Conservation (phyloP, 2,888 invertebrate genomes). For the Phyllotreta cruciferae region DNA sequence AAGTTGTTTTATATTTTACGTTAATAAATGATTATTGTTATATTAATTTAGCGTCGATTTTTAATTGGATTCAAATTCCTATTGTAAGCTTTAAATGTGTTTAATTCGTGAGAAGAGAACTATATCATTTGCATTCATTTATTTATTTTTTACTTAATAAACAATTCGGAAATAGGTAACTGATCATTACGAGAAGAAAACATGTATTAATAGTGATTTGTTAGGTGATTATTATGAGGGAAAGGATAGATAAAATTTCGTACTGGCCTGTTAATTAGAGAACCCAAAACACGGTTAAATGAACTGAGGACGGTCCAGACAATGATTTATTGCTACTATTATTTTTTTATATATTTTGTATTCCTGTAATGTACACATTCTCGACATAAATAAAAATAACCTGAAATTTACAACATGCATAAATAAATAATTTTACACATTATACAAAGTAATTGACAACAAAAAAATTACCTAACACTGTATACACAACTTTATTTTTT, state of each 20-base stretch:
- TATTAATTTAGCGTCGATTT: neutral
- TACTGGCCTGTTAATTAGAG: no score
- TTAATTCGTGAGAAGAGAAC: neutral
- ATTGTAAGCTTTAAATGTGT: constrained; percentile 4
- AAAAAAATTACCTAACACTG: constrained; percentile 3
- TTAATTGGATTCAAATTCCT: neutral
- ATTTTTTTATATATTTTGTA: neutral
- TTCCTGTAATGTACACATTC: neutral
- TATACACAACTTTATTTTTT: constrained; percentile 5
- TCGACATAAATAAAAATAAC: constrained; percentile 9
- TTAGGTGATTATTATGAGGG: neutral
- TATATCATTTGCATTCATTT: neutral
- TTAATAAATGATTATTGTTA: no score
- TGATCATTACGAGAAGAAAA: no score
- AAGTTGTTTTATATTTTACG: no score
- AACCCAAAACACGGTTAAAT: neutral
- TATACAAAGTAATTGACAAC: constrained; percentile 8
- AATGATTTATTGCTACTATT: constrained; percentile 12
- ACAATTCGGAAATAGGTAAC: no score
- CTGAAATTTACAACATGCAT: constrained; percentile 15
- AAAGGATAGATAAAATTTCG: no score
- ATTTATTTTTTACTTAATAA: no score
- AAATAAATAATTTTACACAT: constrained; percentile 14
- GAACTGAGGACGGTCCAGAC: neutral
- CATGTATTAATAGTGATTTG: neutral